Percentiles rank a stretch among this genome's conserved stretches.
These are phyloP conservation scores for Diabrotica virgifera DNA, from an alignment of 1,140 invertebrate species.

Conservation along the genomic window DNA sequence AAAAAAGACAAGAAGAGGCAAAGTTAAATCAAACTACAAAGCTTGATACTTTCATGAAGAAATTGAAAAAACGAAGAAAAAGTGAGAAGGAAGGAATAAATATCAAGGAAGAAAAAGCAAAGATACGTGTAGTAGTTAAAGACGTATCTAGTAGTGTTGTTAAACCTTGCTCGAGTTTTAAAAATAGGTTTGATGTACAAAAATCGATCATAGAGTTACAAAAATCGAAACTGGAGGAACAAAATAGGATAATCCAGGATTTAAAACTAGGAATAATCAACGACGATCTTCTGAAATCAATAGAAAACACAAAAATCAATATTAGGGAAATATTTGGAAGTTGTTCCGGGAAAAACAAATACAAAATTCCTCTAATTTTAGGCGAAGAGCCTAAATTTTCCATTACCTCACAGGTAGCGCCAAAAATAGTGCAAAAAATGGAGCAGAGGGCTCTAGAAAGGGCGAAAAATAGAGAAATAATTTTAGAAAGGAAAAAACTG, in stretches of 20 bases:
- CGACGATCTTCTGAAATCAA: conserved; percentile 55
- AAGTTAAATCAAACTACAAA: conserved; percentile 23
- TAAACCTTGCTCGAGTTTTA: background rate
- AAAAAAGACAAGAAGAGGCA: background rate
- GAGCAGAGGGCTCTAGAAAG: conserved; percentile 60
- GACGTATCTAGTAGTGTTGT: background rate
- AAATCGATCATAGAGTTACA: conserved; percentile 62
- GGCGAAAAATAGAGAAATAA: conserved; percentile 59
- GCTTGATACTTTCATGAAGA: conserved; percentile 26
- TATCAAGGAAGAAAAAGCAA: background rate
- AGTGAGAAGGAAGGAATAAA: background rate
- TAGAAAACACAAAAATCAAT: conserved; percentile 56
- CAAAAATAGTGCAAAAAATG: conserved; percentile 63
- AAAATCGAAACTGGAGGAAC: conserved; percentile 60
- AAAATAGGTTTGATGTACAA: conserved; percentile 57
- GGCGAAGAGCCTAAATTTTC: conserved; percentile 55
- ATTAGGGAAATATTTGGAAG: conserved; percentile 57
- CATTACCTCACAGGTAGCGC: conserved; percentile 49
- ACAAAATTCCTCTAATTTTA: conserved; percentile 29
- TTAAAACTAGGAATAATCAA: conserved; percentile 61
- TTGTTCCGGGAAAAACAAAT: conserved; percentile 52
- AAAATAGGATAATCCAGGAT: conserved; percentile 61
- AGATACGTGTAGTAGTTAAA: background rate
- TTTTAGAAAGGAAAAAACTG: conserved; percentile 56
- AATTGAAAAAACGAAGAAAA: conserved; percentile 5